Conservation (phyloP, 2,113 vertebrate genomes). For the Marmota monax region DNA sequence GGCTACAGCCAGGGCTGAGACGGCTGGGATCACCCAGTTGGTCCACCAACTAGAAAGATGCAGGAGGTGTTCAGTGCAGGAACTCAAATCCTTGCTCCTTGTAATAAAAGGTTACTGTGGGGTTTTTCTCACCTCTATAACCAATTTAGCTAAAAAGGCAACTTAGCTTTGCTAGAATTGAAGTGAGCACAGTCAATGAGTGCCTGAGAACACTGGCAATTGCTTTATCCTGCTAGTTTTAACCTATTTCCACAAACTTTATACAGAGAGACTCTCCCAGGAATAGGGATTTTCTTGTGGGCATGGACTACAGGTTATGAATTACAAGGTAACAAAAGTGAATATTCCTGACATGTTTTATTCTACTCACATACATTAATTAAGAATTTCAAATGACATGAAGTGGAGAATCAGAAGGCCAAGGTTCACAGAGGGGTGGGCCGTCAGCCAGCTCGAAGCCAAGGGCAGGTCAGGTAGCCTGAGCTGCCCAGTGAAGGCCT, state of each 20-base stretch:
- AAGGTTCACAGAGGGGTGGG: not conserved
- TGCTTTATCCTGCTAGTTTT: not conserved
- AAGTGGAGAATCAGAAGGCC: not conserved
- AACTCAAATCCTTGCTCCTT: not conserved
- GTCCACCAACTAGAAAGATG: slow-evolving; percentile 91
- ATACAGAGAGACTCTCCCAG: not conserved
- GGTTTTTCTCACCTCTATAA: not conserved
- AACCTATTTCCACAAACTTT: not conserved
- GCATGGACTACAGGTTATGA: not conserved
- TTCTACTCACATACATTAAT: not conserved
- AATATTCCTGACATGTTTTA: not conserved
- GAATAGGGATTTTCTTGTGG: not conserved
- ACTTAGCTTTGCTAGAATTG: not conserved
- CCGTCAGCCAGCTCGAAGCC: not conserved
- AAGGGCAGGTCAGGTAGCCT: not conserved
- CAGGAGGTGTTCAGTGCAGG: not conserved
- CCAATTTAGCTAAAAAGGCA: not conserved
- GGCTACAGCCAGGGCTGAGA: slow-evolving; percentile 90
- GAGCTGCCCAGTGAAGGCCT: too few species aligned
- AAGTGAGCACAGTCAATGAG: too few species aligned
- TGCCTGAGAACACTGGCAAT: not conserved
- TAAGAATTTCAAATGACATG: not conserved
- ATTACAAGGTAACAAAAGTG: not conserved
- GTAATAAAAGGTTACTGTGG: not conserved
- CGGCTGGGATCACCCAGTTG: slow-evolving; percentile 91